Conservation (phyloP, 2,888 invertebrate genomes). For the Lasioglossum marginatum region DNA sequence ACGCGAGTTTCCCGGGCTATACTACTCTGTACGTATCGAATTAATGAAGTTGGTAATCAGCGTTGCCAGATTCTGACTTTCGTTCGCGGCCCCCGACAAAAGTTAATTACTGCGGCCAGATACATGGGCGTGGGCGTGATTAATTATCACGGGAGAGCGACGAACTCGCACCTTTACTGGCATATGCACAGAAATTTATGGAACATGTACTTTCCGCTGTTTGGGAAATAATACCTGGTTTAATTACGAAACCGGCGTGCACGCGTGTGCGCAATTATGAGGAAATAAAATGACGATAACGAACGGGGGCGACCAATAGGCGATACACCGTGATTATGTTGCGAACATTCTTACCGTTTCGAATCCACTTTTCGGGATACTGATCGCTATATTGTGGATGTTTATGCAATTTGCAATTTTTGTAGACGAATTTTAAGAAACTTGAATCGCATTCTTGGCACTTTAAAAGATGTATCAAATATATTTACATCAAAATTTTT, state of each 20-base stretch:
- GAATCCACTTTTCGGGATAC: neutral
- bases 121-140: constrained; percentile 62
- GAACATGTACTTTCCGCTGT: constrained; percentile 57
- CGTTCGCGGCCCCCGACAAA: constrained; percentile 53
- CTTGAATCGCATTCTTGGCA: too few relatives aligned
- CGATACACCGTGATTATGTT: neutral
- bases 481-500: too few relatives aligned
- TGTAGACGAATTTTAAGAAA: too few relatives aligned
- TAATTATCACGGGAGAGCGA: constrained; percentile 62
- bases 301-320: constrained; percentile 36
- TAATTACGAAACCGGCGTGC: constrained; percentile 56
- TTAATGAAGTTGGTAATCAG: constrained; percentile 69
- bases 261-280: constrained; percentile 47
- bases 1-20: constrained; percentile 35
- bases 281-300: constrained; percentile 58
- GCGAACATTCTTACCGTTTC: neutral
- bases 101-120: constrained; percentile 67
- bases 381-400: neutral
- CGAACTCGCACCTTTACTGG: constrained; percentile 63
- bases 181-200: constrained; percentile 66
- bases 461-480: too few relatives aligned
- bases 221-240: constrained; percentile 62
- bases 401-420: too few relatives aligned
- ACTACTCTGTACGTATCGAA: constrained; percentile 58
- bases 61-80: constrained; percentile 67